phyloP scores from a whole-genome alignment of 2,113 vertebrate species.

The Trogon melanurus region DNA sequence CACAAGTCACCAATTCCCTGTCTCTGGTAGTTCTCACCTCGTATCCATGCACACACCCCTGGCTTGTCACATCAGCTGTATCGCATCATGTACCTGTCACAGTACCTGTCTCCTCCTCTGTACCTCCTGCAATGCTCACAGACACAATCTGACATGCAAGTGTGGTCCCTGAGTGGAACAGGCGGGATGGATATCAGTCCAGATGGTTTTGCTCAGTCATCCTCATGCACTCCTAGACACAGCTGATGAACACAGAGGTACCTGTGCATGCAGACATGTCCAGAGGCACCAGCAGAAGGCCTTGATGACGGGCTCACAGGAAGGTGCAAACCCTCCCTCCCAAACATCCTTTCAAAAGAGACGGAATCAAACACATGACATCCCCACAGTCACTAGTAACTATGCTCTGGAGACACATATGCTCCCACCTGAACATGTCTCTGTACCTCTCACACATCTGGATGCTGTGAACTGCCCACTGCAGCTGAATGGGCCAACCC shows the following conservation, averaged over 20 bases:
- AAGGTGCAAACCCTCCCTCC: background rate
- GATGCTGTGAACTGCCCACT: rapidly evolving
- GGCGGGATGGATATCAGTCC: background rate
- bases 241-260: background rate
- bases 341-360: background rate
- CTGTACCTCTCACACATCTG: background rate
- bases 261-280: background rate
- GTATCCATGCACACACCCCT: rapidly evolving
- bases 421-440: background rate
- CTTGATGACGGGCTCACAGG: background rate
- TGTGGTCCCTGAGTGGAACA: background rate
- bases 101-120: background rate
- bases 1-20: rapidly evolving
- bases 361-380: background rate
- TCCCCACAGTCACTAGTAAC: background rate
- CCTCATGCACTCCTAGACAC: background rate
- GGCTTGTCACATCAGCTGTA: background rate
- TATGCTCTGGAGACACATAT: background rate
- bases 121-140: background rate
- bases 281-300: background rate
- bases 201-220: background rate
- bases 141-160: background rate
- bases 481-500: background rate
- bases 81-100: rapidly evolving
- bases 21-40: background rate